A percentile compares a stretch with the other conserved stretches of the same genome.
phyloP scores from a whole-genome alignment of 2,113 vertebrate species.

The human (Homo sapiens) region GRCh38 chr21:16697501-16698000 shows the following conservation, averaged over 20 bases:
- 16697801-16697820: background rate
- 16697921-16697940: constrained; percentile 3
- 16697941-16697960: background rate
- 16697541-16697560: constrained; percentile 21
- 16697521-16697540: constrained; percentile 31
- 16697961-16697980: constrained; percentile 32
- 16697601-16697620: background rate
- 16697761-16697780: background rate
- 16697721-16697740: background rate
- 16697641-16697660: background rate
- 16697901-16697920: background rate
- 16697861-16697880: background rate
- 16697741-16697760: background rate
- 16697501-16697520: constrained; percentile 39
- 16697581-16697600: background rate
- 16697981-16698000: background rate
- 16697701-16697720: background rate
- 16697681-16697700: background rate
- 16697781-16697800: background rate
- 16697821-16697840: background rate
- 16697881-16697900: background rate
- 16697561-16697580: background rate
- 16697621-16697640: background rate
- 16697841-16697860: background rate
- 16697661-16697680: background rate